Conservation (phyloP, 1,140 invertebrate genomes). For the Anoplophora glabripennis region DNA sequence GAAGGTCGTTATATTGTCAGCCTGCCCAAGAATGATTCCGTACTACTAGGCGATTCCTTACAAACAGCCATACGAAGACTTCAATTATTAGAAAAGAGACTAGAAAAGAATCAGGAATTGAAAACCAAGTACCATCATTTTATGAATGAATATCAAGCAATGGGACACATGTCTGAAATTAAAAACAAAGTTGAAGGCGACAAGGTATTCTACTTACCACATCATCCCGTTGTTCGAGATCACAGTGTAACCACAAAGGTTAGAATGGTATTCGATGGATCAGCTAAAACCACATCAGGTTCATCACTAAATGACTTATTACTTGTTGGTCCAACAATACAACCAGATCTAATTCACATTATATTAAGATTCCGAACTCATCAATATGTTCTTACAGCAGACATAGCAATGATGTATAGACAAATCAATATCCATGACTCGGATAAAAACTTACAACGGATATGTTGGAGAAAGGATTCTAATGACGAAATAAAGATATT, state of each 20-base stretch:
- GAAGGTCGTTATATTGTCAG: slow-evolving; percentile 7
- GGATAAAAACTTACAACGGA: slow-evolving; percentile 38
- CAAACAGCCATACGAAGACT: too few relatives aligned
- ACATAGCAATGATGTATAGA: slow-evolving; percentile 49
- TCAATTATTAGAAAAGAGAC: too few relatives aligned
- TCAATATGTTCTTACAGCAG: slow-evolving; percentile 40
- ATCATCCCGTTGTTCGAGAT: slow-evolving; percentile 38
- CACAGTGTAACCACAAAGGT: slow-evolving; percentile 31
- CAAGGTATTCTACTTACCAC: slow-evolving; percentile 39
- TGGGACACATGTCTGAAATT: slow-evolving; percentile 6
- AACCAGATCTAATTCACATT: slow-evolving; percentile 46
- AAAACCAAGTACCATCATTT: too few relatives aligned
- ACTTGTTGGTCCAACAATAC: slow-evolving; percentile 44
- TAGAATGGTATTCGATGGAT: slow-evolving; percentile 23
- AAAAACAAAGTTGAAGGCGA: too few relatives aligned
- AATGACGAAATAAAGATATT: slow-evolving; percentile 8
- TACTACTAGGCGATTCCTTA: background rate
- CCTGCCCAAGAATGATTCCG: background rate
- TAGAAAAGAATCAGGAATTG: too few relatives aligned
- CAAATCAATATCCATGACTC: slow-evolving; percentile 33
- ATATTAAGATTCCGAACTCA: slow-evolving; percentile 47
- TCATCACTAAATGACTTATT: slow-evolving; percentile 45
- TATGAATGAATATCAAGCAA: background rate
- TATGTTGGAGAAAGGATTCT: slow-evolving; percentile 28
- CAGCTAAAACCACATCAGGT: slow-evolving; percentile 24